Conservation (phyloP, 1,140 invertebrate genomes). For the Mesaphorura yosii region DNA sequence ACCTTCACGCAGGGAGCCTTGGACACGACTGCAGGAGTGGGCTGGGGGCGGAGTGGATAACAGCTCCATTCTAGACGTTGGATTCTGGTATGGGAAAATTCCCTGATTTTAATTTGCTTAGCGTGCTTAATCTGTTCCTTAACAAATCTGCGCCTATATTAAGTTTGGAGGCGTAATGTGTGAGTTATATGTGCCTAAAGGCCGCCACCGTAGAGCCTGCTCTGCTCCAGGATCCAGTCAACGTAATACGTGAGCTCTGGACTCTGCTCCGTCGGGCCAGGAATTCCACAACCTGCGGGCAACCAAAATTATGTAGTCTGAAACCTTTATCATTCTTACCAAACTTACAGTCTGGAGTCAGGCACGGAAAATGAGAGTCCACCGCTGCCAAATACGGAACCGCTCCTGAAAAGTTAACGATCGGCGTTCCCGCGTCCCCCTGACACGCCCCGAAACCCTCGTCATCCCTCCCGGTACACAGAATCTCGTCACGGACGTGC, state of each 20-base stretch:
- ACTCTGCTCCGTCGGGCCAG: conserved; percentile 11
- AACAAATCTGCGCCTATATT: too few relatives aligned
- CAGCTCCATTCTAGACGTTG: too few relatives aligned
- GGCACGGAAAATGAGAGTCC: conserved; percentile 10
- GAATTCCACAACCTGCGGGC: conserved; percentile 4
- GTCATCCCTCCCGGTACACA: conserved; percentile 11
- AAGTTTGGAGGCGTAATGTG: too few relatives aligned
- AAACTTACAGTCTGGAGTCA: conserved; percentile 1
- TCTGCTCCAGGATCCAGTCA: conserved; percentile 15
- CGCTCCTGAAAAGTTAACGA: not conserved
- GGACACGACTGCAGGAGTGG: too few relatives aligned
- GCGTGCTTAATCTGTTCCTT: too few relatives aligned
- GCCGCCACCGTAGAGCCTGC: not conserved
- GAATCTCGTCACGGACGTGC: not conserved
- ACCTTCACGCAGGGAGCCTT: too few relatives aligned
- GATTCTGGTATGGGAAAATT: too few relatives aligned
- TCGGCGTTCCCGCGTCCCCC: conserved; percentile 10
- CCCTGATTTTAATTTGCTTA: too few relatives aligned
- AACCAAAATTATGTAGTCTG: not conserved
- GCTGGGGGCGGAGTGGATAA: too few relatives aligned
- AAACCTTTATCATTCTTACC: not conserved
- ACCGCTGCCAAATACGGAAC: conserved; percentile 1
- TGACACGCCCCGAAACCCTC: conserved; percentile 3
- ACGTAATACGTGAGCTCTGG: conserved; percentile 8
- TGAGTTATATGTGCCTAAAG: too few relatives aligned